Evolutionary conservation across 2,113 vertebrate species (phyloP), one percentile per base, ranked within the genome.

Genomic region (Saguinus midas): DNA sequence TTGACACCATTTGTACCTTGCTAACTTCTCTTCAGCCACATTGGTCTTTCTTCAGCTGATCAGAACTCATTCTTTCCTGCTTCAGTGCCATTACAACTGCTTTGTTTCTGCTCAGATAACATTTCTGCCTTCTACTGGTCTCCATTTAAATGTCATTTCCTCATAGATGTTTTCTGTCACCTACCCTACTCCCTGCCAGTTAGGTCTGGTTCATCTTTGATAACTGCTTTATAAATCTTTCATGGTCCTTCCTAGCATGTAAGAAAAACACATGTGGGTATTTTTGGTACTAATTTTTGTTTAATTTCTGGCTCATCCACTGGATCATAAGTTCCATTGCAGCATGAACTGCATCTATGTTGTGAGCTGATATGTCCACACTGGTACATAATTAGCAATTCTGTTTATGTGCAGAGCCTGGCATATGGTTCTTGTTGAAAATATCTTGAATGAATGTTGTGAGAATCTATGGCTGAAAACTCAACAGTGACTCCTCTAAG

Each of bases 401-500:
- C 68, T 91, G 52, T 82, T 93, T 93, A 78, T 82, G 72, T 40
- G 45, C 83, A 58, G 35, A 73, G 52, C 25, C 40, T 93, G 29
- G 78, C 73, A 91, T 61, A 48, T 61, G 84, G 40, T 55, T 29
- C 5, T 80, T 90, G 35, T 21, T 94, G 80, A 95, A 96, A 94
- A 97, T 95, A 57, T 81, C 10, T 82, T 92, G 29, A 68, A 61
- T 91, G 43, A 93, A 91, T 89, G 21, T 68, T 85, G 58, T 61
- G 72, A 90, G 57, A 52, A 14, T 91, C 89, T 94, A 18, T 92
- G 88, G 9, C 1, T 32, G 18, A 78, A 87, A 95, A 61, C 43
- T 72, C 43, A 75, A 45, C 9, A n/a, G 29, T 83, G 68, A 40
- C 17, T 79, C 79, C 72, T 84, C 5, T 52, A 85, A 57, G 40